phyloP scores from a whole-genome alignment of 2,888 invertebrate species.

The Eupithecia dodoneata region DNA sequence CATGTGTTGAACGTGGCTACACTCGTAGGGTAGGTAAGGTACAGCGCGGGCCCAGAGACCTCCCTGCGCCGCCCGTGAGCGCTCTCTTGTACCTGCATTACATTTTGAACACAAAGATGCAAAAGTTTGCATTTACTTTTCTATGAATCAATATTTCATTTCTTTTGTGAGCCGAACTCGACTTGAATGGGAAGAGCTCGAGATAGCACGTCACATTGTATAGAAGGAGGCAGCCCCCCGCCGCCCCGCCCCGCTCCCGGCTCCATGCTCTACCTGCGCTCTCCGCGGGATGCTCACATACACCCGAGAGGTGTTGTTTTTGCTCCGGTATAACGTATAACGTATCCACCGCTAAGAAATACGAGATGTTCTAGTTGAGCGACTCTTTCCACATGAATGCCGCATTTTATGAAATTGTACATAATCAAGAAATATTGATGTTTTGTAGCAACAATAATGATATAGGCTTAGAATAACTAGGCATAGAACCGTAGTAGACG shows the following conservation, averaged over 20 bases:
- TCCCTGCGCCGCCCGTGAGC: background rate
- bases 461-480: too few relatives aligned
- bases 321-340: background rate
- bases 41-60: too few relatives aligned
- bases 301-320: background rate
- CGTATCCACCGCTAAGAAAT: background rate
- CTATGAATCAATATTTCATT: constrained; percentile 52
- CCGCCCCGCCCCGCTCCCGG: background rate
- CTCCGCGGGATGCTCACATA: background rate
- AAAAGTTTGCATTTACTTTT: constrained; percentile 36
- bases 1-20: background rate
- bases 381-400: background rate
- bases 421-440: too few relatives aligned
- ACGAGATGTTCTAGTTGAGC: constrained; percentile 9
- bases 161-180: constrained; percentile 44
- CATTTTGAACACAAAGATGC: constrained; percentile 33
- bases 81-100: constrained; percentile 33
- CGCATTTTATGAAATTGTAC: too few relatives aligned
- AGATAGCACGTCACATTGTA: constrained; percentile 34
- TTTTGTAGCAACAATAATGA: too few relatives aligned
- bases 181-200: constrained; percentile 41
- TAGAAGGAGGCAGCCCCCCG: background rate
- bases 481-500: too few relatives aligned
- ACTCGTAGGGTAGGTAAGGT: background rate
- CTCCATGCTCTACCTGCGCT: background rate